Conservation (phyloP, 2,888 invertebrate species). For the Xestia ashworthii region DNA sequence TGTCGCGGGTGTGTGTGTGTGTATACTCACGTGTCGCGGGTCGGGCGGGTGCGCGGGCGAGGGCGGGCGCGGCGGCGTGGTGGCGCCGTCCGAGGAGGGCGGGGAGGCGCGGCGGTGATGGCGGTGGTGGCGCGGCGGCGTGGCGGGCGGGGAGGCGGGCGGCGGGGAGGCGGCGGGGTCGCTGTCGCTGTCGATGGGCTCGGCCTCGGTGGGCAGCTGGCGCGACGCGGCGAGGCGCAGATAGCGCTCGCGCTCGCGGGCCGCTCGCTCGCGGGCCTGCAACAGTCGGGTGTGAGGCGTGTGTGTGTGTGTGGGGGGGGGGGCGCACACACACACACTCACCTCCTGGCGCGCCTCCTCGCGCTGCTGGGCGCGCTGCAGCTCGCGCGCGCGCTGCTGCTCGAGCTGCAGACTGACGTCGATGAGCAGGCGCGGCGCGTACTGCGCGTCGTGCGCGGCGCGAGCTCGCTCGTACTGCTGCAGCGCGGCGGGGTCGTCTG, state of each 20-base stretch:
- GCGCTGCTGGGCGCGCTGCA: conserved; percentile 50
- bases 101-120: conserved; percentile 39
- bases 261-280: conserved; percentile 85
- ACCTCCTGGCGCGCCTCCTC: conserved; percentile 71
- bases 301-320: too few relatives aligned
- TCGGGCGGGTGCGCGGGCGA: conserved; percentile 47
- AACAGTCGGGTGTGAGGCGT: too few relatives aligned
- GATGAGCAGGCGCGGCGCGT: conserved; percentile 95
- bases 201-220: conserved; percentile 93
- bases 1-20: background rate
- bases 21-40: conserved; percentile 34
- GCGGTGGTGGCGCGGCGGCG: conserved; percentile 52
- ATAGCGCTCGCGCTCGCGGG: conserved; percentile 84
- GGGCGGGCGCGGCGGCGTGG: conserved; percentile 64
- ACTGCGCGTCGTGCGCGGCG: conserved; percentile 94
- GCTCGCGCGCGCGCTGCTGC: conserved; percentile 64
- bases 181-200: conserved; percentile 93
- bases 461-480: conserved; percentile 68
- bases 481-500: conserved; percentile 82
- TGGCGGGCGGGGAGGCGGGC: conserved; percentile 47
- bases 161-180: conserved; percentile 55
- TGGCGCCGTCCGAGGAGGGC: conserved; percentile 40
- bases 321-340: background rate
- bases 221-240: conserved; percentile 90
- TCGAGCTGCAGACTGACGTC: conserved; percentile 92